Evolutionary conservation across 2,888 invertebrate species (phyloP), one percentile per base, ranked within the genome.

Genomic region (Lottia scabra): DNA sequence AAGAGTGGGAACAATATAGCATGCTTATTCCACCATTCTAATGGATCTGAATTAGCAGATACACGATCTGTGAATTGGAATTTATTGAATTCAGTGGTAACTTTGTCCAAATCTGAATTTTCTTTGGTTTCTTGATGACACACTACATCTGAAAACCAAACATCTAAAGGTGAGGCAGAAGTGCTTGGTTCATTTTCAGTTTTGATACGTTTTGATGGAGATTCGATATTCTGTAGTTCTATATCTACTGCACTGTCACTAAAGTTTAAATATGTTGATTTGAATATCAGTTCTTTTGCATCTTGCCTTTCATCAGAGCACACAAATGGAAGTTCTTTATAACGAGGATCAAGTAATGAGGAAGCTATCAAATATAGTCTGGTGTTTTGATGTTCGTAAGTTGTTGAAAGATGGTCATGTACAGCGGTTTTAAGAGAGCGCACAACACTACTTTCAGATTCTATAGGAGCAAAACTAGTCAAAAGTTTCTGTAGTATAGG

Each of bases 51-150:
- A 23, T 56, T 56, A 23, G 56, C 56, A 5, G 56, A 56, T 23
- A 56, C 56, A 23, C 56, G 56, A 56, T 56, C 56, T 56, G 56
- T 56, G 56, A 56, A 56, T 23, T 56, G 56, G 23, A 56, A 56
- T 23, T 56, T 56, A 4, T 56, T 56, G 23, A 56, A 56, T 13
- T 56, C 56, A 15, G 56, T 56, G 19, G 19, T 56, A 23, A 56
- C 15, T 19, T 23, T 19, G 23, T 56, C 56, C 10, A 56, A 23
- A 23, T 56, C 56, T 56, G 56, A 23, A 23, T 56, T 19, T 56
- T 56, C 56, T 56, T 56, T 56, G 13, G 19, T 19, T 12, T 23
- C 56, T 12, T 56, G 56, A 23, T 56, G 56, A 56, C 56, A 56
- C 10, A 56, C 56, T 23, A 56, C 56, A 19, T 56, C 56, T 56